phyloP scores from a whole-genome alignment of 2,113 vertebrate genomes.

The Tetrax tetrax region DNA sequence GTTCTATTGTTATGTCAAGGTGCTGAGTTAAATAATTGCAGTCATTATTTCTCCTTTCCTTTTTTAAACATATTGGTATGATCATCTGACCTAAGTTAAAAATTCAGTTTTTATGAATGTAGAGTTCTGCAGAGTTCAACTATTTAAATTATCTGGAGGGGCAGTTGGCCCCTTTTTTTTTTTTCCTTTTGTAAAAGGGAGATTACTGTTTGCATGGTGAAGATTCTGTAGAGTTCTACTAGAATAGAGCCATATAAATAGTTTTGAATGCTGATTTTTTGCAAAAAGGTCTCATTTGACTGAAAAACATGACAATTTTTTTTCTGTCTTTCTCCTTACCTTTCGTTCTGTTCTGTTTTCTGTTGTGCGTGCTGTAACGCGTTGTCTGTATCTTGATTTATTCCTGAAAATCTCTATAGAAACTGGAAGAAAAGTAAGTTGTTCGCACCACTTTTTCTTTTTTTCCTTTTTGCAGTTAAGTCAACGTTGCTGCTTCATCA shows the following conservation, averaged over 20 bases:
- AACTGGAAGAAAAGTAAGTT: not conserved
- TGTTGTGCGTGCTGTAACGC: not conserved
- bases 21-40: not conserved
- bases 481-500: slow-evolving; percentile 89
- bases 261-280: not conserved
- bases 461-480: slow-evolving; percentile 80
- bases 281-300: not conserved
- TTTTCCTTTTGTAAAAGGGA: not conserved
- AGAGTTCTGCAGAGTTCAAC: not conserved
- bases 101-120: not conserved
- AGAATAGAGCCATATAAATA: not conserved
- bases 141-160: not conserved
- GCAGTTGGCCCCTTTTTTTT: not conserved
- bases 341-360: not conserved
- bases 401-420: not conserved
- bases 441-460: not conserved
- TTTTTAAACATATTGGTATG: not conserved
- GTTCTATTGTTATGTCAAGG: not conserved
- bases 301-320: not conserved
- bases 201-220: not conserved
- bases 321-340: not conserved
- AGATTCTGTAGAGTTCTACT: not conserved
- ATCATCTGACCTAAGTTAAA: not conserved
- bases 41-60: not conserved
- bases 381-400: not conserved